phyloP scores from a whole-genome alignment of 2,113 vertebrate genomes.

The Galbula dea region DNA sequence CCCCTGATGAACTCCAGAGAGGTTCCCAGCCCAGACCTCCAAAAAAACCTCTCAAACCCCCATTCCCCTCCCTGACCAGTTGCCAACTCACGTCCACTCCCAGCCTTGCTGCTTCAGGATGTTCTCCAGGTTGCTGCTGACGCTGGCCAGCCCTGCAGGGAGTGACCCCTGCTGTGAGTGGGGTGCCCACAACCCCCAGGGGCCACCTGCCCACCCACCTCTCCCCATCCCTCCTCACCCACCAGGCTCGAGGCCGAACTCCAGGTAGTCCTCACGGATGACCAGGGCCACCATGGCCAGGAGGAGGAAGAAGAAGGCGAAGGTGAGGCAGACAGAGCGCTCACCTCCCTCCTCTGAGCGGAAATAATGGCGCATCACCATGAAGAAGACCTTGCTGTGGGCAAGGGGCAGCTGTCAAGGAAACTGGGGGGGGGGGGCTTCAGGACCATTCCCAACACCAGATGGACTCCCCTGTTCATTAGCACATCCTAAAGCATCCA shows the following conservation, averaged over 20 bases:
- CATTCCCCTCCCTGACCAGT: background rate
- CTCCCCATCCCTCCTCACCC: accelerated
- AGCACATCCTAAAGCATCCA: accelerated
- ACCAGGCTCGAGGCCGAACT: conserved; percentile 92
- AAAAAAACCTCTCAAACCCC: background rate
- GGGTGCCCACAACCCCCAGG: background rate
- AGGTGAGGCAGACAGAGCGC: conserved; percentile 90
- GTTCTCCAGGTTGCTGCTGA: conserved; percentile 81
- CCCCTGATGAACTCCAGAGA: accelerated
- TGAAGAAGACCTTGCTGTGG: conserved; percentile 84
- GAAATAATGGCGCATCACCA: conserved; percentile 89
- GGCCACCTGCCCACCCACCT: accelerated
- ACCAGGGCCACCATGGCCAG: conserved; percentile 90
- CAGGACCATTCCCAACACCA: accelerated
- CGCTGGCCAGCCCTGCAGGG: conserved; percentile 75
- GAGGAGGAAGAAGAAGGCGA: conserved; percentile 87
- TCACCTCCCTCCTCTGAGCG: conserved; percentile 87
- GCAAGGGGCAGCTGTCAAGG: conserved; percentile 49
- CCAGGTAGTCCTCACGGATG: conserved; percentile 86
- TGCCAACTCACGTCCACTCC: conserved; percentile 86
- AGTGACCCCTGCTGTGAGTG: accelerated
- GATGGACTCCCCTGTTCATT: background rate
- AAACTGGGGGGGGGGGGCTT: background rate
- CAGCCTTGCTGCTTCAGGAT: conserved; percentile 83
- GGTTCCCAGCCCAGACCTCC: background rate